These are phyloP conservation scores for Mormyrus hasselquistii DNA, from an alignment of 2,797 vertebrate genomes.

Conservation along the genomic window DNA sequence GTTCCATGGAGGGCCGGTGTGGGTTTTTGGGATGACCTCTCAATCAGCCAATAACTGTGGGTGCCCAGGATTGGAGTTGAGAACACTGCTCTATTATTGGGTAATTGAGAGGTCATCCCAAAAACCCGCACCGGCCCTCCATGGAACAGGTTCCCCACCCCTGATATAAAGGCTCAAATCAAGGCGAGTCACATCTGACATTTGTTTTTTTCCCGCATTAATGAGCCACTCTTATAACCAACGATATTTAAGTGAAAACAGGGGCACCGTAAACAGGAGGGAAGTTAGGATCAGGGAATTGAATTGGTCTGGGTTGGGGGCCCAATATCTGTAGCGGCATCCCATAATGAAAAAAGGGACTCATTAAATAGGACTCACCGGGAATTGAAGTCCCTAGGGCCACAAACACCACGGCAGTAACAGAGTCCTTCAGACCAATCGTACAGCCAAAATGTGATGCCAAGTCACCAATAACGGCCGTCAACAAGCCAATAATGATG, in stretches of 20 bases:
- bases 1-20: too few species aligned
- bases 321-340: not conserved
- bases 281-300: not conserved
- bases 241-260: not conserved
- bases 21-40: not conserved
- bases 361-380: conserved; percentile 58
- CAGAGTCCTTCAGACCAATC: conserved; percentile 94
- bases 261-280: not conserved
- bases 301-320: not conserved
- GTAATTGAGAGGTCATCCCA: not conserved
- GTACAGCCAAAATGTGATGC: conserved; percentile 97
- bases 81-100: not conserved
- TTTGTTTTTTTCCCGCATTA: not conserved
- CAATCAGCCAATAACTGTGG: not conserved
- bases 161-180: not conserved
- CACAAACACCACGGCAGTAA: conserved; percentile 90
- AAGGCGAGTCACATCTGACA: not conserved
- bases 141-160: not conserved
- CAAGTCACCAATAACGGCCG: conserved; percentile 87
- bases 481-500: conserved; percentile 86
- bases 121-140: not conserved
- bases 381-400: conserved; percentile 94
- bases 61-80: not conserved
- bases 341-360: not conserved
- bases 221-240: not conserved